phyloP scores from a whole-genome alignment of 2,888 invertebrate species.

The Meloe dianella region DNA sequence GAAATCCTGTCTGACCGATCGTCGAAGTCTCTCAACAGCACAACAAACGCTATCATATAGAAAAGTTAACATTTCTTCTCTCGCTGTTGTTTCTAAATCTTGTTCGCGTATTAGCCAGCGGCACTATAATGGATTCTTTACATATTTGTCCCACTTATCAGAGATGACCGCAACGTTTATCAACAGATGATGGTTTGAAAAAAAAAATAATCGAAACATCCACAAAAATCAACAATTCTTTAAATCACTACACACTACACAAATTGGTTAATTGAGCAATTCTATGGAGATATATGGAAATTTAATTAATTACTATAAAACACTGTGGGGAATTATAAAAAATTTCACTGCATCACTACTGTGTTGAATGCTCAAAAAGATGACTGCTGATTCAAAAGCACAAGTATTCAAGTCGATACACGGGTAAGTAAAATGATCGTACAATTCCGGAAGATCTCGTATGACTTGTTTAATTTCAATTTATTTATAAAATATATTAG shows the following conservation, averaged over 20 bases:
- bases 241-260: too few species aligned
- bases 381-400: slow-evolving; percentile 1
- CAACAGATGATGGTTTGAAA: background rate
- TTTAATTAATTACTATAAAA: background rate
- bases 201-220: background rate
- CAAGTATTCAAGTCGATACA: too few species aligned
- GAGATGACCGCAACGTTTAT: slow-evolving; percentile 10
- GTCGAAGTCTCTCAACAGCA: slow-evolving; percentile 26
- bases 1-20: slow-evolving; percentile 29
- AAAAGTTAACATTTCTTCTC: background rate
- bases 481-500: too few species aligned
- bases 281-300: too few species aligned
- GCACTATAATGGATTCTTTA: slow-evolving; percentile 20
- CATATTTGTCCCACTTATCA: slow-evolving; percentile 26
- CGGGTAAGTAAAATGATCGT: slow-evolving; percentile 19
- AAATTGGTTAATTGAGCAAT: too few species aligned
- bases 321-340: background rate
- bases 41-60: background rate
- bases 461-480: slow-evolving; percentile 15
- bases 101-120: background rate
- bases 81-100: background rate
- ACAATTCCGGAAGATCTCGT: slow-evolving; percentile 22
- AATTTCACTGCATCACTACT: background rate
- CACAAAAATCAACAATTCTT: background rate
- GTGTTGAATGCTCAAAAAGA: background rate